Evolutionary conservation across 2,113 vertebrate species (phyloP).

Genomic region (Anguilla rostrata): DNA sequence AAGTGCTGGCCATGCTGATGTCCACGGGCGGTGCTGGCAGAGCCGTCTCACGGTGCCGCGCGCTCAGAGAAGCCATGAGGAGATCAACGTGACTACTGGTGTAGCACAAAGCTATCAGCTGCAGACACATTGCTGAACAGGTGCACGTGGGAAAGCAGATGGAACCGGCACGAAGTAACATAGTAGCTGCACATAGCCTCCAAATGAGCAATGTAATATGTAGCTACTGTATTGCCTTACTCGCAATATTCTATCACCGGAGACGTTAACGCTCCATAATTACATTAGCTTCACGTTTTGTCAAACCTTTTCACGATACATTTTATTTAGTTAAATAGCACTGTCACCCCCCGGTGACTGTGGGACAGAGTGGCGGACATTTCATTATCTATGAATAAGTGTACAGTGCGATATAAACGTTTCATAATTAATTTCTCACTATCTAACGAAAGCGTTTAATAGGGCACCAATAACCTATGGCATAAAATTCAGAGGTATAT

Average conservation of each 20-base stretch:
- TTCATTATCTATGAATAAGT: neutral
- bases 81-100: constrained; percentile 68
- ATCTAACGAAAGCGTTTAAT: neutral
- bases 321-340: neutral
- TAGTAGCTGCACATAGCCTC: neutral
- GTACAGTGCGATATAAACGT: neutral
- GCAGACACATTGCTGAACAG: constrained; percentile 43
- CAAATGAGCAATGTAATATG: neutral
- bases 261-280: neutral
- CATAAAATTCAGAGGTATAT: neutral
- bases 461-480: neutral
- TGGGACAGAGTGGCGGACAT: neutral
- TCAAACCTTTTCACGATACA: neutral
- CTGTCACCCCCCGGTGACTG: neutral
- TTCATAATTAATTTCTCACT: neutral
- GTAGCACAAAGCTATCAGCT: constrained; percentile 36
- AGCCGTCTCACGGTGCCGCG: neutral
- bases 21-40: neutral
- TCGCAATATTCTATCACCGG: neutral
- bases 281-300: neutral
- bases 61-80: constrained; percentile 58
- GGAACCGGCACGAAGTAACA: constrained; percentile 37
- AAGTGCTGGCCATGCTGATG: neutral
- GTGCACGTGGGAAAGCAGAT: constrained; percentile 57
- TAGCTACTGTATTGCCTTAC: neutral